Base-by-base conservation (phyloP, 2,113 vertebrate species). In the Ramphastos sulfuratus region DNA sequence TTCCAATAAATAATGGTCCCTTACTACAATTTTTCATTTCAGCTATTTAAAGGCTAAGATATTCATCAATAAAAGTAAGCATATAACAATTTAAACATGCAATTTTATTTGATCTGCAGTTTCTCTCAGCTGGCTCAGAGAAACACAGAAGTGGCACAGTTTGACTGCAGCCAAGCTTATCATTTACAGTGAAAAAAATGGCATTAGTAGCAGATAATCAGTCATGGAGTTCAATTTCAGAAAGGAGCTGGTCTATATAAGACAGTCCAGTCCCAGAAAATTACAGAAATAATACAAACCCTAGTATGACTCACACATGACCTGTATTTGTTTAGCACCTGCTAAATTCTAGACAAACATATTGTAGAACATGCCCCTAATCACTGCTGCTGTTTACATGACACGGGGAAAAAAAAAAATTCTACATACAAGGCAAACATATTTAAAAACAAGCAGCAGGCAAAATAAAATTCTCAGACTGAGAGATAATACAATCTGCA, bases 401-500 rank as follows among this genome's bases (percentile, higher is more conserved):
- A 67, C 48, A 76, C 15, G 69, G 44, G 16, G 44, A 14, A 28
- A 50, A 77, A 28, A 50, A 77, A n/a, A 3, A 14, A 54, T 60
- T 93, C n/a, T 15, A 48, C 42, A 37, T 19, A 55, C 17, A 85
- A 59, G 69, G 70, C 58, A 85, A 73, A 87, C 12, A 65, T 64
- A 30, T 89, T 78, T 80, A 76, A 82, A 89, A 82, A 25, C 10
- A 58, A 76, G 13, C 33, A 78, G 50, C 77, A 78, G 35, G 59
- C 19, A 87, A 92, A 87, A 82, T 88, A 89, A 90, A 94, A 92
- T 82, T 31, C 55, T 8, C 39, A 87, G 86, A 76, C 60, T 82
- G 71, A 58, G 30, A 82, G 74, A 82, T 89, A 92, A 52, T 73
- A 72, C n/a, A 60, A 76, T 13, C 15, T 42, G 55, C 55, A 35